Conservation (phyloP, 2,888 invertebrate genomes). For the Punctoribates punctum region DNA sequence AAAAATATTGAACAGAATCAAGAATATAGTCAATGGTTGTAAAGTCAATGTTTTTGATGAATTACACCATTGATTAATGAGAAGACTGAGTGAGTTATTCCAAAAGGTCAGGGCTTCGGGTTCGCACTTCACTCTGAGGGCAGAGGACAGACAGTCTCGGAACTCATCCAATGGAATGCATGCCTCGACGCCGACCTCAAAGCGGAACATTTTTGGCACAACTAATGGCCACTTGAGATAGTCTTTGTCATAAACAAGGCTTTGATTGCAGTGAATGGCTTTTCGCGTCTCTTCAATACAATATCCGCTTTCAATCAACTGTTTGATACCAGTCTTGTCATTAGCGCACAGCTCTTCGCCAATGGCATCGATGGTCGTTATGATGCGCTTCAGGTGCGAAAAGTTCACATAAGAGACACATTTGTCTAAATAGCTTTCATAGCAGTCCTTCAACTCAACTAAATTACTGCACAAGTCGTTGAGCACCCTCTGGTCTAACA, state of each 20-base stretch:
- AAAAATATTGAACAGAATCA: background rate
- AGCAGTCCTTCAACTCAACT: conserved; percentile 19
- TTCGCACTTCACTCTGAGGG: background rate
- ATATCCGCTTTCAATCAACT: conserved; percentile 38
- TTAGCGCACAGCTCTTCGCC: conserved; percentile 20
- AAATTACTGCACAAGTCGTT: conserved; percentile 25
- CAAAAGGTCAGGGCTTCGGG: background rate
- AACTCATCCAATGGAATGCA: conserved; percentile 11
- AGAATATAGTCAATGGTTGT: background rate
- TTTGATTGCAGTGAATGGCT: background rate
- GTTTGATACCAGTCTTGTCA: background rate
- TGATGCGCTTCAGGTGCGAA: conserved; percentile 37
- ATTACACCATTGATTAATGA: conserved; percentile 38
- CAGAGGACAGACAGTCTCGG: conserved; percentile 11
- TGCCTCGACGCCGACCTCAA: conserved; percentile 33
- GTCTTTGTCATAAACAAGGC: background rate
- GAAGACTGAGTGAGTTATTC: background rate
- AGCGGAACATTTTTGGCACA: conserved; percentile 37
- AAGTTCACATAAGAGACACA: conserved; percentile 33
- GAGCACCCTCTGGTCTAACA: conserved; percentile 26
- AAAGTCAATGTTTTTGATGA: background rate
- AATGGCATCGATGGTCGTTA: conserved; percentile 9
- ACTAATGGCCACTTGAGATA: conserved; percentile 33
- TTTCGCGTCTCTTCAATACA: conserved; percentile 39
- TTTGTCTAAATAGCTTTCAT: conserved; percentile 22